These are phyloP conservation scores for Rhingia rostrata DNA, from an alignment of 2,888 invertebrate species.

Conservation along the genomic window DNA sequence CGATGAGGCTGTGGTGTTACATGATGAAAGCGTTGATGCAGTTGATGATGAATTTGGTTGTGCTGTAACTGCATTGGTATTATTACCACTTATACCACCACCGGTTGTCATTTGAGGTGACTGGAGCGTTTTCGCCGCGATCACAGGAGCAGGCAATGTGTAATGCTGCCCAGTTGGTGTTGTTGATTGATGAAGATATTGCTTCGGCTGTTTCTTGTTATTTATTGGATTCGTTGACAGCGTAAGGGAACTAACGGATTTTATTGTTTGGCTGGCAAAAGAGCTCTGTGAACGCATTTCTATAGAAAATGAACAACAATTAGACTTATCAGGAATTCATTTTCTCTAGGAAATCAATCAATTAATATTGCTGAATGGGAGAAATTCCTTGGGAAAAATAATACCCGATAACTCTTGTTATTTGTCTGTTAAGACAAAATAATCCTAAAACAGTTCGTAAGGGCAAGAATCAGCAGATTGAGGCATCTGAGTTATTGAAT, in stretches of 20 bases:
- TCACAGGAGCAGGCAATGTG: neutral
- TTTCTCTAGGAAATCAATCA: too few species aligned
- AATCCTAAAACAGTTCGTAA: too few species aligned
- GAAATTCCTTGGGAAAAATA: too few species aligned
- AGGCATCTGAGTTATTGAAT: too few species aligned
- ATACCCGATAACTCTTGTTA: too few species aligned
- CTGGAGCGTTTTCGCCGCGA: neutral
- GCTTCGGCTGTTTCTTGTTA: conserved; percentile 6
- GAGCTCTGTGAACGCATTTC: conserved; percentile 67
- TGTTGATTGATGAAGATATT: conserved; percentile 3
- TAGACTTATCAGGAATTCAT: too few species aligned
- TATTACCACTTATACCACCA: conserved; percentile 45
- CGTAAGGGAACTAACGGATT: conserved; percentile 25
- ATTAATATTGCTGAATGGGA: too few species aligned
- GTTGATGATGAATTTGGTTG: conserved; percentile 29
- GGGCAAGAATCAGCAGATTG: too few species aligned
- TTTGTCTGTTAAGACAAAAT: too few species aligned
- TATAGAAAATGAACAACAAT: conserved; percentile 19
- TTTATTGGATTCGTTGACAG: conserved; percentile 26
- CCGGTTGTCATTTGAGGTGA: conserved; percentile 67
- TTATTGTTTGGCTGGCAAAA: conserved; percentile 35
- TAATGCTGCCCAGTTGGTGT: neutral
- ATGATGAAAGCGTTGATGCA: conserved; percentile 36
- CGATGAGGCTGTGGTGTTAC: conserved; percentile 50
- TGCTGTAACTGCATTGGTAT: conserved; percentile 1